A percentile compares a stretch with the other conserved stretches of the same genome.
phyloP scores from a whole-genome alignment of 2,113 vertebrate genomes.

The Stegostoma tigrinum region DNA sequence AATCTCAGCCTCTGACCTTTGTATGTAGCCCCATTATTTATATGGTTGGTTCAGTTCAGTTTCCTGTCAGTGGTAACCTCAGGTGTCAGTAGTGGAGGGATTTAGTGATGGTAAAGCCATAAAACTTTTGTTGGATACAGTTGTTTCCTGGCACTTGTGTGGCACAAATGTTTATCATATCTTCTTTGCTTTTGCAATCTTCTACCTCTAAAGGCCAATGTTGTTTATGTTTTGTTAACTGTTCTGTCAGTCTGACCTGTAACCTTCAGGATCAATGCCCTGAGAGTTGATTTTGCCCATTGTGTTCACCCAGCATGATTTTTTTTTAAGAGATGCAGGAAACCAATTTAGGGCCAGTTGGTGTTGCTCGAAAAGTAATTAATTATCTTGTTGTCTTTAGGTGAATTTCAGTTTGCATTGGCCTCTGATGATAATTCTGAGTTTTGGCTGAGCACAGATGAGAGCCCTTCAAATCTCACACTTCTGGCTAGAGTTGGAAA shows the following conservation, averaged over 20 bases:
- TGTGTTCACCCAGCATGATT: background rate
- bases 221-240: background rate
- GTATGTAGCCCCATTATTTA: too few species aligned
- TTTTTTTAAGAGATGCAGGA: background rate
- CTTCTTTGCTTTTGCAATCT: background rate
- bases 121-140: too few species aligned
- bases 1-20: too few species aligned
- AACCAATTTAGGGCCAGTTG: background rate
- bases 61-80: too few species aligned
- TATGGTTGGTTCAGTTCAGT: too few species aligned
- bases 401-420: conserved; percentile 80
- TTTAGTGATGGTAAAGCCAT: too few species aligned
- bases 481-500: conserved; percentile 78
- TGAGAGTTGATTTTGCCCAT: background rate
- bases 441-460: conserved; percentile 82
- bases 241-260: background rate
- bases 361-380: background rate
- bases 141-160: too few species aligned
- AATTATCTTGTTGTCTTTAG: conserved; percentile 48
- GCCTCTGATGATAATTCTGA: conserved; percentile 88
- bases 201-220: background rate
- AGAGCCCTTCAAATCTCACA: conserved; percentile 64
- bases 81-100: too few species aligned
- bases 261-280: background rate
- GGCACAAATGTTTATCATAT: background rate